A percentile compares a stretch with the other conserved stretches of the same genome.
Conservation (phyloP, 2,113 vertebrate genomes). For the Myotis brandtii region DNA sequence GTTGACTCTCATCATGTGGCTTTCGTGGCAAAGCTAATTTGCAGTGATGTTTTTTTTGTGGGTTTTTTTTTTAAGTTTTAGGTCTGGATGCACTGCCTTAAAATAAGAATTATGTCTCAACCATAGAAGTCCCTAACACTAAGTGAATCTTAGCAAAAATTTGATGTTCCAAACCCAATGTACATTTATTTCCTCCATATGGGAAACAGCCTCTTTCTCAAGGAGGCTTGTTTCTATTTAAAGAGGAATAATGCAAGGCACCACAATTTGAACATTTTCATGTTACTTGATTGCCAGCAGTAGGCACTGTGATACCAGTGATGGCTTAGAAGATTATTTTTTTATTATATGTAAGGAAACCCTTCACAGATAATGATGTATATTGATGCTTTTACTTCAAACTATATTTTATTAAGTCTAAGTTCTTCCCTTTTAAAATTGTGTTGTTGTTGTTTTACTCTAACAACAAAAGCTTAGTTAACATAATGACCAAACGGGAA, state of each 20-base stretch:
- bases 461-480: not conserved
- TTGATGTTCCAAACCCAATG: not conserved
- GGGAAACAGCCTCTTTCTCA: not conserved
- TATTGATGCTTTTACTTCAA: not conserved
- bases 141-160: not conserved
- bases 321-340: not conserved
- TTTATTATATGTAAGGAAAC: not conserved
- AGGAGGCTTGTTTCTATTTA: not conserved
- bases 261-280: not conserved
- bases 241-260: too few relatives aligned
- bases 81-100: not conserved
- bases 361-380: not conserved
- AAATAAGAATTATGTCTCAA: not conserved
- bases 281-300: not conserved
- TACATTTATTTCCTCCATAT: not conserved
- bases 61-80: not conserved
- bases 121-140: not conserved
- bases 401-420: not conserved
- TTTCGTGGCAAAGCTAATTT: slow-evolving; percentile 18
- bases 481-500: not conserved
- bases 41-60: not conserved
- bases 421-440: not conserved
- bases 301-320: accelerated
- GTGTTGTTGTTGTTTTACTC: not conserved
- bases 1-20: not conserved